A percentile compares a stretch with the other conserved stretches of the same genome.
Evolutionary conservation across 2,113 vertebrate genomes (phyloP).

Genomic region (Crotalus tigris): DNA sequence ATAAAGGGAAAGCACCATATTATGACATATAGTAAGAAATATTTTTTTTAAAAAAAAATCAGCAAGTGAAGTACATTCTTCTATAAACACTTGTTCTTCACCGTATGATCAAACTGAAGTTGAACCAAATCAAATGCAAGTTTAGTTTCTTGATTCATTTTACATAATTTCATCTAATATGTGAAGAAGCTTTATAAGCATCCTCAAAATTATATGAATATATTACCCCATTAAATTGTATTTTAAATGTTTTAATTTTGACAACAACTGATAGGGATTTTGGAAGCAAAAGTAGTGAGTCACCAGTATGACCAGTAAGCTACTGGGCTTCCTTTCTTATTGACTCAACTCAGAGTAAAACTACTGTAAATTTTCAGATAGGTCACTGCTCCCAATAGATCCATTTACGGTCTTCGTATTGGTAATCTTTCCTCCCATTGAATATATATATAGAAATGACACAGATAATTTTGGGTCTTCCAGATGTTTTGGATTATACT

Average conservation of each 20-base stretch:
- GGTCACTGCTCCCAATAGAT: neutral
- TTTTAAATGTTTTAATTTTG: neutral
- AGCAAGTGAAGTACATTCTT: neutral
- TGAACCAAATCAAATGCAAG: neutral
- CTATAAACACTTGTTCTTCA: neutral
- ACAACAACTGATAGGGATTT: neutral
- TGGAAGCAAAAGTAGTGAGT: neutral
- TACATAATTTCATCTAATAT: neutral
- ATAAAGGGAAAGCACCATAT: neutral
- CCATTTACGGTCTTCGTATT: neutral
- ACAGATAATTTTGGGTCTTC: neutral
- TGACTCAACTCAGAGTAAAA: neutral
- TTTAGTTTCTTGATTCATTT: neutral
- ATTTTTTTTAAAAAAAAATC: neutral
- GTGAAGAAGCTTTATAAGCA: neutral
- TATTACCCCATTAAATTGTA: neutral
- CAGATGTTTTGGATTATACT: neutral
- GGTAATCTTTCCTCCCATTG: neutral
- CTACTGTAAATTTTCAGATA: neutral
- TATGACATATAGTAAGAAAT: slow-evolving; percentile 9
- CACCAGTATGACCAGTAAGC: neutral
- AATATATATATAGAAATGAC: neutral
- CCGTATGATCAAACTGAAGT: neutral
- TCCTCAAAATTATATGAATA: neutral
- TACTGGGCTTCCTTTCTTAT: neutral